A percentile compares a stretch with the other conserved stretches of the same genome.
These are phyloP conservation scores for Adrianichthys oophorus DNA, from an alignment of 2,797 vertebrate species.

Conservation along the genomic window DNA sequence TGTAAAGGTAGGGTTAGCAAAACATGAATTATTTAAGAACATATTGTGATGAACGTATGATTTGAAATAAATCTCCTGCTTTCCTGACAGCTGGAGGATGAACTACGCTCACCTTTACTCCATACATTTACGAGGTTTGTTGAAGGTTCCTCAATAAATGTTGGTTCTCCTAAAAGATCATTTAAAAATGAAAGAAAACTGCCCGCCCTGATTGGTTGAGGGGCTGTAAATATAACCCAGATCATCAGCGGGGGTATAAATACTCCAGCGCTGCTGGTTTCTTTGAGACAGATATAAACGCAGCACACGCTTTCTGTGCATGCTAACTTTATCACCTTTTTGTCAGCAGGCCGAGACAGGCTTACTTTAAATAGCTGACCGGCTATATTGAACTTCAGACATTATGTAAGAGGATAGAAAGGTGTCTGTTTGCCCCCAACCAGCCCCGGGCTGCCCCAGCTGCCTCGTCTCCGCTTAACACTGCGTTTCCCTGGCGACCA, in stretches of 20 bases:
- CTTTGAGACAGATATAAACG: constrained; percentile 76
- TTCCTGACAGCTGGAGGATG: too few species aligned
- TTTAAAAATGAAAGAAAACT: too few species aligned
- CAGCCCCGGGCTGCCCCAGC: constrained; percentile 46
- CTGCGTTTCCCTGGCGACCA: constrained; percentile 18
- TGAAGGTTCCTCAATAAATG: too few species aligned
- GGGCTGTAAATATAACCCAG: constrained; percentile 54
- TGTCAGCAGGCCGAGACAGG: constrained; percentile 75
- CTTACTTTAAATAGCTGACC: constrained; percentile 73
- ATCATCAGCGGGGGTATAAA: constrained; percentile 75
- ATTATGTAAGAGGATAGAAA: constrained; percentile 82
- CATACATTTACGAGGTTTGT: too few species aligned
- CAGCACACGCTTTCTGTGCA: constrained; percentile 71
- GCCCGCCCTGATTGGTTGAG: too few species aligned
- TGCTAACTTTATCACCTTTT: constrained; percentile 80
- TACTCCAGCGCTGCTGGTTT: constrained; percentile 69
- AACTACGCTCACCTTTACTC: too few species aligned
- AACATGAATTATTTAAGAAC: too few species aligned
- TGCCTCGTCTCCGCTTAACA: constrained; percentile 42
- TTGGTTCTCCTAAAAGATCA: too few species aligned
- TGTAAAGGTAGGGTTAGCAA: too few species aligned
- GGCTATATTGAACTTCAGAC: constrained; percentile 79
- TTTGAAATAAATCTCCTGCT: too few species aligned
- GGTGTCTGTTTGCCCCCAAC: constrained; percentile 51
- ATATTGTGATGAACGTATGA: too few species aligned